Evolutionary conservation across 2,888 invertebrate genomes (phyloP).

Genomic region (Trileptium ribeirensis): DNA sequence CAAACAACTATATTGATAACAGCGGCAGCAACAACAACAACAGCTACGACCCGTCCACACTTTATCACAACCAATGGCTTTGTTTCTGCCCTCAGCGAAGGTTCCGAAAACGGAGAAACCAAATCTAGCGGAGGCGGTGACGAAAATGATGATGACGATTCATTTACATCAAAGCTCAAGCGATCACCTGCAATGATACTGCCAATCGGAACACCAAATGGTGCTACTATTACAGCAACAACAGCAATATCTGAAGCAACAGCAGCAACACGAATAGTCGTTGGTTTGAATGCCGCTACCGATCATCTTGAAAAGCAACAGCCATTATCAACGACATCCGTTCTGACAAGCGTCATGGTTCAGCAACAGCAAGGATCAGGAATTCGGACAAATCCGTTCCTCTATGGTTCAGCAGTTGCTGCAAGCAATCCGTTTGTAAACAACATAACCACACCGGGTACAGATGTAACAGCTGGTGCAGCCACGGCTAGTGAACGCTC

Average conservation of each 20-base stretch:
- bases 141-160: conserved; percentile 9
- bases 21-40: conserved; percentile 29
- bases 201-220: conserved; percentile 2
- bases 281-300: neutral
- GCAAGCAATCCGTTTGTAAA: neutral
- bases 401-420: neutral
- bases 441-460: neutral
- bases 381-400: neutral
- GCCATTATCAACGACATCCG: neutral
- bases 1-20: conserved; percentile 19
- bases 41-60: conserved; percentile 17
- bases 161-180: conserved; percentile 41
- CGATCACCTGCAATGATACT: conserved; percentile 51
- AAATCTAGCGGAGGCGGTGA: neutral
- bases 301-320: neutral
- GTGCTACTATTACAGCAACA: neutral
- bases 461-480: too few species aligned
- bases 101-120: neutral
- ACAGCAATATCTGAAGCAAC: neutral
- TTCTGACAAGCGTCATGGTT: neutral
- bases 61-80: neutral
- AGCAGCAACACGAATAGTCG: neutral
- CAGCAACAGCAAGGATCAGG: neutral
- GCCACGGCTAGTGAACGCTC: too few species aligned
- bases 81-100: neutral